Evolutionary conservation across 1,140 invertebrate species (phyloP).

Genomic region (Sinonovacula constricta): DNA sequence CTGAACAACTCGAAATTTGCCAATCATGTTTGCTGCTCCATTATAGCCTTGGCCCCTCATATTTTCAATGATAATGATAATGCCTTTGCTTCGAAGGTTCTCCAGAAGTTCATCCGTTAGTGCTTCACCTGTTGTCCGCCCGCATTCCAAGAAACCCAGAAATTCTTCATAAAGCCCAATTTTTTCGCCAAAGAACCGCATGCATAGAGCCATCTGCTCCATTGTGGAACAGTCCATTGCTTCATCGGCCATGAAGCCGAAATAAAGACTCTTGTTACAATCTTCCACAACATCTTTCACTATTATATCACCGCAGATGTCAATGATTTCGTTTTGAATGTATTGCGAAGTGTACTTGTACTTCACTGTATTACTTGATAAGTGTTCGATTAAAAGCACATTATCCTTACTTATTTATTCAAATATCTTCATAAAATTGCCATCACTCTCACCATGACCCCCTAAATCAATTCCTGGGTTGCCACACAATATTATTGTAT

Average conservation of each 20-base stretch:
- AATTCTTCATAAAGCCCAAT: not conserved
- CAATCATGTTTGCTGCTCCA: not conserved
- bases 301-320: too few relatives aligned
- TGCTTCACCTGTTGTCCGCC: too few relatives aligned
- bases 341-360: too few relatives aligned
- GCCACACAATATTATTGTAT: not conserved
- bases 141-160: not conserved
- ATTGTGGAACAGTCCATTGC: not conserved
- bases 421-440: too few relatives aligned
- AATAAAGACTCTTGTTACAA: too few relatives aligned
- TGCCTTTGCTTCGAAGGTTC: too few relatives aligned
- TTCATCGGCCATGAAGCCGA: constrained; percentile 5
- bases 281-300: too few relatives aligned
- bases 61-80: not conserved
- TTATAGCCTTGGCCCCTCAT: constrained; percentile 2
- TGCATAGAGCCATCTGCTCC: too few relatives aligned
- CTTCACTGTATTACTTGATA: not conserved
- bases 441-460: too few relatives aligned
- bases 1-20: not conserved
- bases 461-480: not conserved
- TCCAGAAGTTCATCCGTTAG: not conserved
- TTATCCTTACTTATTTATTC: too few relatives aligned
- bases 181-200: not conserved
- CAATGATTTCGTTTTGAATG: too few relatives aligned
- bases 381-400: too few relatives aligned